phyloP scores from a whole-genome alignment of 2,797 vertebrate species.

The Sphenopsis melanotis region DNA sequence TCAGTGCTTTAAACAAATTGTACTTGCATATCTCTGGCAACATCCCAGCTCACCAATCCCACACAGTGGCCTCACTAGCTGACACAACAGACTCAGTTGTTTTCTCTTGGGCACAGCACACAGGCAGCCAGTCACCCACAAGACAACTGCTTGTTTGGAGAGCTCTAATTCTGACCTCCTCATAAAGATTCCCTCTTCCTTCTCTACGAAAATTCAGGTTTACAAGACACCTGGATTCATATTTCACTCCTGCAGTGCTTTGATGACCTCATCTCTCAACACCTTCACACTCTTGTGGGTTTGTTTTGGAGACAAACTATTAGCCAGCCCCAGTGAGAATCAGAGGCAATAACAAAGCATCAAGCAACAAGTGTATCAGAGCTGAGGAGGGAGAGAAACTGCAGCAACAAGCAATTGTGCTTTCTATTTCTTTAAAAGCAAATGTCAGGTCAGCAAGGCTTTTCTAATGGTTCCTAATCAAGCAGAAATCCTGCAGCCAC shows the following conservation, averaged over 20 bases:
- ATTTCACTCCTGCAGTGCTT: not conserved
- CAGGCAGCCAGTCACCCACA: not conserved
- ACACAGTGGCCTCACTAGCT: not conserved
- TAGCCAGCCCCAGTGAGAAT: not conserved
- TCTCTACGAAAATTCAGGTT: not conserved
- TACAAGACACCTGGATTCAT: not conserved
- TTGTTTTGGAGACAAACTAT: not conserved
- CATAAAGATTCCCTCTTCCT: not conserved
- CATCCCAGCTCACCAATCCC: not conserved
- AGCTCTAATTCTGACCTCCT: not conserved
- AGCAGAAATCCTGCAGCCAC: slow-evolving; percentile 26
- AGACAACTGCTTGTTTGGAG: not conserved
- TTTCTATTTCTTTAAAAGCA: not conserved
- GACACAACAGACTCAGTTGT: not conserved
- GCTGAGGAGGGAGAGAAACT: not conserved
- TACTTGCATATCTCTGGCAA: not conserved
- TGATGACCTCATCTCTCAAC: not conserved
- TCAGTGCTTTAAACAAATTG: not conserved
- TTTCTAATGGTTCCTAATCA: not conserved
- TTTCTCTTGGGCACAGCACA: not conserved
- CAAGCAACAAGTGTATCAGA: not conserved
- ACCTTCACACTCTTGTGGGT: not conserved
- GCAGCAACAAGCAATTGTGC: not conserved
- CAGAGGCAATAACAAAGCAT: not conserved
- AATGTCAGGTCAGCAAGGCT: not conserved